phyloP scores from a whole-genome alignment of 1,140 invertebrate species.

The Cotesia vestalis region DNA sequence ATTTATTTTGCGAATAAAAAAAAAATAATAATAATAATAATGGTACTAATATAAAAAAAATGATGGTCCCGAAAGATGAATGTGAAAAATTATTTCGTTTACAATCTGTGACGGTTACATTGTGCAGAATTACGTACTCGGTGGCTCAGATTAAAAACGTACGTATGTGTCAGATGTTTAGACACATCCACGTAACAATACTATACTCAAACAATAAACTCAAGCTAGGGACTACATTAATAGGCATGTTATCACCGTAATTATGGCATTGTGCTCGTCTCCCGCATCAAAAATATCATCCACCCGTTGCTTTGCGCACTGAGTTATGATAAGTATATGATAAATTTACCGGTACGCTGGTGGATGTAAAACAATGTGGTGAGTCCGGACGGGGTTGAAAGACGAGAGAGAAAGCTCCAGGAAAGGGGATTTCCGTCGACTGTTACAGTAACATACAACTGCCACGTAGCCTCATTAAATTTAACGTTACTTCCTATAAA shows the following conservation, averaged over 20 bases:
- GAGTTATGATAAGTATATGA: slow-evolving; percentile 37
- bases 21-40: too few relatives aligned
- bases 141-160: background rate
- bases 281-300: slow-evolving; percentile 33
- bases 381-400: slow-evolving; percentile 29
- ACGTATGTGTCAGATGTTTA: background rate
- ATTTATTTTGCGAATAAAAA: background rate
- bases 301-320: background rate
- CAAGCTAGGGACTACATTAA: background rate
- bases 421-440: slow-evolving; percentile 34
- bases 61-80: background rate
- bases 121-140: background rate
- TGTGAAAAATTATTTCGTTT: slow-evolving; percentile 30
- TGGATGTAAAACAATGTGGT: slow-evolving; percentile 39
- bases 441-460: slow-evolving; percentile 36
- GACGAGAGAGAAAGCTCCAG: slow-evolving; percentile 11
- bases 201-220: too few relatives aligned
- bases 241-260: background rate
- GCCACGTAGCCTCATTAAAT: slow-evolving; percentile 33
- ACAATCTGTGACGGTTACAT: slow-evolving; percentile 23
- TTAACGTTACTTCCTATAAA: slow-evolving; percentile 17
- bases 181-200: too few relatives aligned
- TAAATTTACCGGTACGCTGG: slow-evolving; percentile 31
- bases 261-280: slow-evolving; percentile 21
- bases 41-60: too few relatives aligned